A percentile compares a stretch with the other conserved stretches of the same genome.
Evolutionary conservation across 2,888 invertebrate genomes (phyloP).

Genomic region (Epistrophe eligans): DNA sequence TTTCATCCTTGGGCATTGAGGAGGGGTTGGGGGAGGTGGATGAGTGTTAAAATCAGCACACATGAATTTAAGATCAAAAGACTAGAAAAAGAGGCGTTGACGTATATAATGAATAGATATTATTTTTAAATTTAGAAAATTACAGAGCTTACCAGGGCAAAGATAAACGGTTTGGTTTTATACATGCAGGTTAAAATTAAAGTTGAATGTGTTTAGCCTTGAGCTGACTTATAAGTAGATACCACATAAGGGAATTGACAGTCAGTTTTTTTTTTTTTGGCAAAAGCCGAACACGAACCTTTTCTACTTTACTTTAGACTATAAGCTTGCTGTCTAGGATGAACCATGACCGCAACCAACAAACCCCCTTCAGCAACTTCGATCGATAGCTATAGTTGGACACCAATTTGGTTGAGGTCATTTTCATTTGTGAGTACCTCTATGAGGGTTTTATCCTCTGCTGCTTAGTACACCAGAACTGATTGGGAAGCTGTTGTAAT

Average conservation of each 20-base stretch:
- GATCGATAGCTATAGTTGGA: no score
- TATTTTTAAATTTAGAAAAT: slow-evolving; percentile 68
- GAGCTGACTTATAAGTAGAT: not conserved
- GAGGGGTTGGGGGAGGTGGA: slow-evolving; percentile 1
- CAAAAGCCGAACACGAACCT: not conserved
- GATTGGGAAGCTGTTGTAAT: no score
- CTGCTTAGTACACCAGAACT: no score
- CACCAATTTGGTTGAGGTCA: no score
- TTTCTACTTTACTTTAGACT: no score
- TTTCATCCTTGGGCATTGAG: not conserved
- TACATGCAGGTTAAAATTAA: not conserved
- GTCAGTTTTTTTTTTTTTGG: not conserved
- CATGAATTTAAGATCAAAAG: slow-evolving; percentile 72
- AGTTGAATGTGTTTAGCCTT: not conserved
- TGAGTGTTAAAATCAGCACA: slow-evolving; percentile 71
- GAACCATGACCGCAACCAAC: no score
- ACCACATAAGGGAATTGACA: not conserved
- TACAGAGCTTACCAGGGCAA: slow-evolving; percentile 36
- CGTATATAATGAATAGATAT: slow-evolving; percentile 29
- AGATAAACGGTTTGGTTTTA: slow-evolving; percentile 46
- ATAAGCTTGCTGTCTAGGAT: no score
- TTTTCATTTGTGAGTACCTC: no score
- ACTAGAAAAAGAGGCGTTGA: slow-evolving; percentile 51
- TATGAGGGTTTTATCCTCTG: no score
- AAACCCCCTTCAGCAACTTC: no score